Conservation (phyloP, 1,140 invertebrate genomes). For the Galleria mellonella region DNA sequence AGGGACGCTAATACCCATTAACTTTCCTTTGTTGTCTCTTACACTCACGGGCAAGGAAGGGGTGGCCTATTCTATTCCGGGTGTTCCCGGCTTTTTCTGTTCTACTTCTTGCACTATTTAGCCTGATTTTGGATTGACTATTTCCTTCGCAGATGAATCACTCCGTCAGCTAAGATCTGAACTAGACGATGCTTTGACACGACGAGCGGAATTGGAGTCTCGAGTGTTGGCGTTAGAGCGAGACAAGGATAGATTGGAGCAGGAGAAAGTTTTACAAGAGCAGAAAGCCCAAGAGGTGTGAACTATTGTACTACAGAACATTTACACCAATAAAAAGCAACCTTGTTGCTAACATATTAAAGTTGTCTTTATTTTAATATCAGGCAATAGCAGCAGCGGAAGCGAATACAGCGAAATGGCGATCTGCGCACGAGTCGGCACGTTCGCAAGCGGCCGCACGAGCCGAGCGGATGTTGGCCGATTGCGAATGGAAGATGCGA, state of each 20-base stretch:
- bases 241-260: slow-evolving; percentile 49
- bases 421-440: slow-evolving; percentile 55
- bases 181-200: slow-evolving; percentile 41
- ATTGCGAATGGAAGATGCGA: slow-evolving; percentile 73
- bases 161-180: slow-evolving; percentile 41
- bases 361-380: too few relatives aligned
- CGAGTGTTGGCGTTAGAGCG: slow-evolving; percentile 40
- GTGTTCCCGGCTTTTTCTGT: too few relatives aligned
- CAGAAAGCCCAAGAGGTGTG: slow-evolving; percentile 60
- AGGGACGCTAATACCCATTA: too few relatives aligned
- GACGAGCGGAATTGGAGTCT: slow-evolving; percentile 49
- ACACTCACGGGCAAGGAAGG: too few relatives aligned
- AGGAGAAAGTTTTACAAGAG: slow-evolving; percentile 48
- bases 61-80: too few relatives aligned
- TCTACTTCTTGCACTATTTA: too few relatives aligned
- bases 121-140: too few relatives aligned
- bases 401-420: slow-evolving; percentile 57
- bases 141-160: slow-evolving; percentile 42
- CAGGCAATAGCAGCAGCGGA: slow-evolving; percentile 51
- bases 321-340: too few relatives aligned
- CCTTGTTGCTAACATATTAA: too few relatives aligned
- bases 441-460: slow-evolving; percentile 62
- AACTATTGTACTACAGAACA: not conserved
- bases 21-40: too few relatives aligned
- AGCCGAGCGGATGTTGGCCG: slow-evolving; percentile 62